These are phyloP conservation scores for Tetramorium alpestre DNA, from an alignment of 1,140 invertebrate species.

Conservation along the genomic window DNA sequence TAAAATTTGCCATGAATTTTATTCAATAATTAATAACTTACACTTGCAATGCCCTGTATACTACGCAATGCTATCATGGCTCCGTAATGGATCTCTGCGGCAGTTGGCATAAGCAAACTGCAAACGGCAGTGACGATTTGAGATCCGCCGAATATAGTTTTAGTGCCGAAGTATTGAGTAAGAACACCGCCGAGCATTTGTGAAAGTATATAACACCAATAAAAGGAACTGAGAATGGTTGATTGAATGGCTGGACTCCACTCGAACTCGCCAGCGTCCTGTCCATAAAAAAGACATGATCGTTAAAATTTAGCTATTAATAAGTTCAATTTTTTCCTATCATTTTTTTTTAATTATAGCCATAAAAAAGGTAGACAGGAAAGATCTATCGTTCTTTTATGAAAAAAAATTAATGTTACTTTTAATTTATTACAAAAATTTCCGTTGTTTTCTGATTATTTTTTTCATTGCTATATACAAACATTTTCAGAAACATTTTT, in stretches of 20 bases:
- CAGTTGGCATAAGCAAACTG: conserved; percentile 89
- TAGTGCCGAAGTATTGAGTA: conserved; percentile 93
- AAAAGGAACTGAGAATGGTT: conserved; percentile 89
- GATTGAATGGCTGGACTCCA: conserved; percentile 88
- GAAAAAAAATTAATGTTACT: not conserved
- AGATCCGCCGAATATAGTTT: conserved; percentile 91
- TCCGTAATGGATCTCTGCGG: conserved; percentile 88
- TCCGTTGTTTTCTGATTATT: not conserved
- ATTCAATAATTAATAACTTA: conserved; percentile 47
- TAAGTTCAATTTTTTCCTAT: not conserved
- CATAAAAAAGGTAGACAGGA: not conserved
- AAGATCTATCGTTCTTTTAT: not conserved
- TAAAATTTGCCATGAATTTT: not conserved
- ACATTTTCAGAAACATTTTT: not conserved
- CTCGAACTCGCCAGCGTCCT: conserved; percentile 87
- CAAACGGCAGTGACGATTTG: conserved; percentile 90
- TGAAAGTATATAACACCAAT: conserved; percentile 91
- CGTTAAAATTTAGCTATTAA: not conserved
- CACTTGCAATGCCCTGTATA: conserved; percentile 70
- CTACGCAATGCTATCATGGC: conserved; percentile 88
- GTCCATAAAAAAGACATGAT: not conserved
- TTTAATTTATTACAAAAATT: not conserved
- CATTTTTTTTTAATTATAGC: not conserved
- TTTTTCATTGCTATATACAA: not conserved
- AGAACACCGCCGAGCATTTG: conserved; percentile 90